These are phyloP conservation scores for Macaria notata DNA, from an alignment of 2,888 invertebrate genomes.

Conservation along the genomic window DNA sequence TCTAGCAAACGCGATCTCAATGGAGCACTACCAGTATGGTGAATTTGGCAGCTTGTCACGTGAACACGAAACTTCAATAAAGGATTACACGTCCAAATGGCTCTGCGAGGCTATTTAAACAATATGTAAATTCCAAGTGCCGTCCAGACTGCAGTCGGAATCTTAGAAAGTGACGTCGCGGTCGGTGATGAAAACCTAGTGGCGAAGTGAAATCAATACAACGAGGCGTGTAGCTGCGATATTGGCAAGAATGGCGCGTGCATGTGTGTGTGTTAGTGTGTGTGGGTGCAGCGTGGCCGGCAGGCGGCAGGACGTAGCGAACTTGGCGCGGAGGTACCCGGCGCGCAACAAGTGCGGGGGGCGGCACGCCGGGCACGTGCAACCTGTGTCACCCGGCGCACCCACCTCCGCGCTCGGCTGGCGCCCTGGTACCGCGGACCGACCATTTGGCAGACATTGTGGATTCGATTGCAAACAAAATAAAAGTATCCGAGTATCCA, in stretches of 20 bases:
- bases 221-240: constrained; percentile 36
- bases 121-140: too few relatives aligned
- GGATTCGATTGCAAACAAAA: constrained; percentile 53
- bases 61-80: too few relatives aligned
- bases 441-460: constrained; percentile 77
- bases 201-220: constrained; percentile 45
- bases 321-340: constrained; percentile 43
- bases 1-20: too few relatives aligned
- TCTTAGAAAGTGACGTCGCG: constrained; percentile 16
- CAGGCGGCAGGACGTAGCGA: constrained; percentile 32
- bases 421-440: constrained; percentile 62
- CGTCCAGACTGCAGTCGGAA: too few relatives aligned
- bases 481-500: constrained; percentile 30
- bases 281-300: constrained; percentile 21
- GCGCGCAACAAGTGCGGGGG: constrained; percentile 74
- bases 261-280: constrained; percentile 36
- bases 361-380: constrained; percentile 76
- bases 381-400: constrained; percentile 42
- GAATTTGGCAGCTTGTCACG: too few relatives aligned
- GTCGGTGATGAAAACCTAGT: constrained; percentile 14
- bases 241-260: constrained; percentile 48
- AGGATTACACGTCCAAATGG: too few relatives aligned
- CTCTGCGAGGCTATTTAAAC: too few relatives aligned
- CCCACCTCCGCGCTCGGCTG: constrained; percentile 47
- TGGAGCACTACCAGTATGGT: too few relatives aligned